A percentile compares a stretch with the other conserved stretches of the same genome.
Evolutionary conservation across 2,888 invertebrate species (phyloP).

Genomic region (Tipula helvola): DNA sequence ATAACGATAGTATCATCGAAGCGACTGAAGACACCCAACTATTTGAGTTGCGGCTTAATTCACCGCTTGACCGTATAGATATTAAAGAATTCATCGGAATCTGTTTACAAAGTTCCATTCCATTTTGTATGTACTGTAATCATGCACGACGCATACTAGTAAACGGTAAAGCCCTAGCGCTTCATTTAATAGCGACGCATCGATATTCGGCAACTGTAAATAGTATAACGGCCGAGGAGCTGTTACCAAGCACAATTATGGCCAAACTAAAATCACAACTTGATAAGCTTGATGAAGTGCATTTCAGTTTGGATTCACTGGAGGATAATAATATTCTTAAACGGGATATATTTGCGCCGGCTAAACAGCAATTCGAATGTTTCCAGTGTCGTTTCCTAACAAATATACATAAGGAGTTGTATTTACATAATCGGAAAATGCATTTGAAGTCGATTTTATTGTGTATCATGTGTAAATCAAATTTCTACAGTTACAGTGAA

Average conservation of each 20-base stretch:
- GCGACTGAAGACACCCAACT: slow-evolving; percentile 52
- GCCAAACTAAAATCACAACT: slow-evolving; percentile 49
- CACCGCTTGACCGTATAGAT: slow-evolving; percentile 61
- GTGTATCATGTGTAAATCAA: slow-evolving; percentile 78
- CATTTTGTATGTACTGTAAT: slow-evolving; percentile 70
- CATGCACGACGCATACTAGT: slow-evolving; percentile 76
- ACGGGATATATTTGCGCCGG: slow-evolving; percentile 41
- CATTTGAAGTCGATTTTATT: slow-evolving; percentile 70
- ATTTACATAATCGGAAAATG: slow-evolving; percentile 74
- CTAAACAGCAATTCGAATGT: slow-evolving; percentile 67
- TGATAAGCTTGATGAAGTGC: slow-evolving; percentile 47
- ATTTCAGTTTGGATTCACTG: slow-evolving; percentile 60
- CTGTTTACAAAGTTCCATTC: slow-evolving; percentile 55
- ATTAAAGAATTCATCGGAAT: slow-evolving; percentile 58
- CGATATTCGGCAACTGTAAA: slow-evolving; percentile 66
- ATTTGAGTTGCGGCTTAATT: slow-evolving; percentile 59
- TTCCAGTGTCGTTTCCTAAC: slow-evolving; percentile 74
- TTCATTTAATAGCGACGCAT: slow-evolving; percentile 70
- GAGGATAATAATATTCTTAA: slow-evolving; percentile 39
- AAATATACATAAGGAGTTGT: slow-evolving; percentile 68
- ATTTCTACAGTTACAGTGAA: slow-evolving; percentile 79
- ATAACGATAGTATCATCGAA: slow-evolving; percentile 36
- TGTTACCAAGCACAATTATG: slow-evolving; percentile 58
- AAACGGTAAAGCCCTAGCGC: slow-evolving; percentile 64
- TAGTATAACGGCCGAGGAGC: slow-evolving; percentile 62